Base-by-base conservation (phyloP, 2,113 vertebrate species). In the Ceyx melanurus region DNA sequence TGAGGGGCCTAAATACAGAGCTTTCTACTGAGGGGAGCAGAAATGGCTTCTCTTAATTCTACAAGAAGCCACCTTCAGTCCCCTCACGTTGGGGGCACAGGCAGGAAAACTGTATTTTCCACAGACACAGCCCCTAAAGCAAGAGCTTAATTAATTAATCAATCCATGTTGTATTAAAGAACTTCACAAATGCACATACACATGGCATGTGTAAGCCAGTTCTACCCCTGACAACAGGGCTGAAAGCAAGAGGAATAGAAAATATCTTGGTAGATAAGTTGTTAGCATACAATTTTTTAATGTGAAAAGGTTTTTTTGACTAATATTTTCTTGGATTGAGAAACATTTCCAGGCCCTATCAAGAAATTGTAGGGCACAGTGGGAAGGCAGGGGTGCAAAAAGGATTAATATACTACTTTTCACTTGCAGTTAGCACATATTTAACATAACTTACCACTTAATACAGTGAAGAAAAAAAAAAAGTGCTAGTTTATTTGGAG, bases 401-500 rank as follows among this genome's bases (percentile, higher is more conserved):
- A 80, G 31, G 19, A 8, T 79, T 82, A 43, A 72, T 1, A 13
- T 8, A 15, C 1, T 37, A 51, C 23, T 51, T 26, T 22, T 6
- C 14, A 12, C n/a, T 61, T 85, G 28, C 8, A 81, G 13, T 70
- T 37, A 37, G 46, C 19, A 25, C 12, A 12, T 2, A 10, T 58
- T 86, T 29, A 82, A 54, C 20, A 17, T 29, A 4, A 68, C 16
- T 20, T 70, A 82, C 7, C 37, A 22, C 56, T 66, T 46, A 40
- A 54, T 29, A 45, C 11, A 73, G 67, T 29, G 15, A 48, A 80
- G 22, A 20, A 2, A 18, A 51, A 15, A 80, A 19, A 31, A 11
- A 4, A 0, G 0, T 35, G 20, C 10, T 13, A 0, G 22, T 9
- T 86, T 37, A 15, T 17, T 16, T 11, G 1, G 17, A 72, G 9